These are phyloP conservation scores for Metallyticus violacea DNA, from an alignment of 2,888 invertebrate species.

Conservation along the genomic window DNA sequence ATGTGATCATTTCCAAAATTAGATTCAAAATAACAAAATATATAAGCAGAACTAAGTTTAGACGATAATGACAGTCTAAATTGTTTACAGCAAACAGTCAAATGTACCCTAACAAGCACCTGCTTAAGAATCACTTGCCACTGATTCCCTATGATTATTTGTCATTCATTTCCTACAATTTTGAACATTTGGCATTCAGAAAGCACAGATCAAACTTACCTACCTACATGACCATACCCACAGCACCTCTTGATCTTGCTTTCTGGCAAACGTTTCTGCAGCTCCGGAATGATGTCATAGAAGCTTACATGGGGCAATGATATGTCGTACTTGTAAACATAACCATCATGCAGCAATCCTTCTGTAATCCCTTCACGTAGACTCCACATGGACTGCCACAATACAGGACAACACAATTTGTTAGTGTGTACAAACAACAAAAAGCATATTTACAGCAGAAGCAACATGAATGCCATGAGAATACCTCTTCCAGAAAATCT, in stretches of 20 bases:
- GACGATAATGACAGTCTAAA: too few relatives aligned
- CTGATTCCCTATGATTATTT: too few relatives aligned
- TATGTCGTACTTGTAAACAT: slow-evolving; percentile 93
- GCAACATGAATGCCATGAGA: neutral
- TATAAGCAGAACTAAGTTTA: too few relatives aligned
- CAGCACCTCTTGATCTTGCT: slow-evolving; percentile 59
- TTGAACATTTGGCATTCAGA: too few relatives aligned
- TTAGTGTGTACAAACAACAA: neutral
- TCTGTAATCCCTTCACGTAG: slow-evolving; percentile 82
- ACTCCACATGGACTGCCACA: slow-evolving; percentile 71
- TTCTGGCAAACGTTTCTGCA: slow-evolving; percentile 63
- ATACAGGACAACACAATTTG: neutral
- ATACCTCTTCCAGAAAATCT: neutral
- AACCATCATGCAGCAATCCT: slow-evolving; percentile 74
- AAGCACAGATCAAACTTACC: too few relatives aligned
- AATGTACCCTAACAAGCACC: too few relatives aligned
- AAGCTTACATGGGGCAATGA: slow-evolving; percentile 81
- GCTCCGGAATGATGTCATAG: slow-evolving; percentile 76
- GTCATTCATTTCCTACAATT: too few relatives aligned
- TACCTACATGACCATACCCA: slow-evolving; percentile 95
- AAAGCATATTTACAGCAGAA: too few relatives aligned
- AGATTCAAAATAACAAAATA: too few relatives aligned
- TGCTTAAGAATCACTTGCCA: too few relatives aligned
- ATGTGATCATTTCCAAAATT: too few relatives aligned
- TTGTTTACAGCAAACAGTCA: too few relatives aligned